Conservation (phyloP, 2,113 vertebrate genomes). For the Clarias magur region DNA sequence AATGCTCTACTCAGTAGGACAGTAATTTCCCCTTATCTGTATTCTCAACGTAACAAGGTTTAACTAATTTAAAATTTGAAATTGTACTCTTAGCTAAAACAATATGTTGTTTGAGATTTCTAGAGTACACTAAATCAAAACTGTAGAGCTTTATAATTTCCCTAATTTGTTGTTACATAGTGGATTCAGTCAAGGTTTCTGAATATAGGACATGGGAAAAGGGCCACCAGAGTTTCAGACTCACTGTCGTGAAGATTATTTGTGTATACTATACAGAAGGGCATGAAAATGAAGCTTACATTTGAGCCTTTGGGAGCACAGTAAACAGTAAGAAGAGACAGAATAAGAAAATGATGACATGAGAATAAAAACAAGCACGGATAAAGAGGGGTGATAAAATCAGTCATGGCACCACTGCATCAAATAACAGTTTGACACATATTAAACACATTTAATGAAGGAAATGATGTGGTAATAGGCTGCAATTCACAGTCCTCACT, state of each 20-base stretch:
- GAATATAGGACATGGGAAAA: background rate
- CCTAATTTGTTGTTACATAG: too few species aligned
- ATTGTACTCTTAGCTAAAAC: too few species aligned
- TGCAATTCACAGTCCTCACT: background rate
- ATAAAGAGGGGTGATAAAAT: background rate
- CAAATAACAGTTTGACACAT: slow-evolving; percentile 9
- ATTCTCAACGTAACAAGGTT: too few species aligned
- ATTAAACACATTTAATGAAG: background rate
- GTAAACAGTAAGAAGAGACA: slow-evolving; percentile 19
- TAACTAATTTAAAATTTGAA: too few species aligned
- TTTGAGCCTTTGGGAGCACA: background rate
- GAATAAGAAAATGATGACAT: background rate
- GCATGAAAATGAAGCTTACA: background rate
- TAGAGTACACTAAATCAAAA: too few species aligned
- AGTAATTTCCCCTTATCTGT: too few species aligned
- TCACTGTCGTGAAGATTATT: background rate
- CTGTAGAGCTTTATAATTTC: too few species aligned
- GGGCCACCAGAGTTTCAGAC: background rate
- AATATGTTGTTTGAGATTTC: too few species aligned
- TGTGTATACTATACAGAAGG: background rate
- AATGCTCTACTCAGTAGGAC: too few species aligned
- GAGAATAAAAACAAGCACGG: slow-evolving; percentile 11
- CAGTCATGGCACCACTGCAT: background rate
- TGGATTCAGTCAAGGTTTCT: background rate
- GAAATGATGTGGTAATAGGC: background rate